These are phyloP conservation scores for Grammatotria lemairii DNA, from an alignment of 2,113 vertebrate genomes.

Conservation along the genomic window DNA sequence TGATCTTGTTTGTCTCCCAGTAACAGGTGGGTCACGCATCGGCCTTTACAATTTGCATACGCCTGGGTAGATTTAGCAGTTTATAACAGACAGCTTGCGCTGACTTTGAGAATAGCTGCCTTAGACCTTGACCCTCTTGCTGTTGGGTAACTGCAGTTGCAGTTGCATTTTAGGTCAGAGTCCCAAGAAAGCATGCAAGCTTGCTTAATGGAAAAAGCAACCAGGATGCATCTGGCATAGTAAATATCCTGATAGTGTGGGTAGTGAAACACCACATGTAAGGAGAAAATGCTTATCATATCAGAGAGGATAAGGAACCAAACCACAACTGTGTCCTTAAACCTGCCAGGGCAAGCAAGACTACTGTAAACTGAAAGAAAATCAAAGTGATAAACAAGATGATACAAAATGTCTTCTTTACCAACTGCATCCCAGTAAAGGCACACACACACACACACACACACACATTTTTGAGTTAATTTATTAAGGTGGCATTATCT, in stretches of 20 bases:
- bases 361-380: neutral
- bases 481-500: conserved; percentile 62
- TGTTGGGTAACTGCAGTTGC: neutral
- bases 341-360: neutral
- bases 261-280: neutral
- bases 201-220: neutral
- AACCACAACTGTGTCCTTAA: neutral
- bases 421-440: neutral
- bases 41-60: neutral
- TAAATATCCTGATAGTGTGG: neutral
- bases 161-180: neutral
- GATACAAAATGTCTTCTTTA: neutral
- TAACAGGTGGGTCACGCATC: neutral
- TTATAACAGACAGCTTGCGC: neutral
- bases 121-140: neutral
- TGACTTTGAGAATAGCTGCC: neutral
- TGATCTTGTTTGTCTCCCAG: neutral
- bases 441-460: neutral
- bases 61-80: neutral
- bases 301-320: neutral
- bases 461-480: conserved; percentile 34
- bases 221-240: neutral
- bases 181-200: neutral
- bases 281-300: neutral
- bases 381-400: neutral